Percentiles rank a stretch among this genome's conserved stretches.
Evolutionary conservation across 2,797 vertebrate genomes (phyloP).

Genomic region (Sitta carolinensis): DNA sequence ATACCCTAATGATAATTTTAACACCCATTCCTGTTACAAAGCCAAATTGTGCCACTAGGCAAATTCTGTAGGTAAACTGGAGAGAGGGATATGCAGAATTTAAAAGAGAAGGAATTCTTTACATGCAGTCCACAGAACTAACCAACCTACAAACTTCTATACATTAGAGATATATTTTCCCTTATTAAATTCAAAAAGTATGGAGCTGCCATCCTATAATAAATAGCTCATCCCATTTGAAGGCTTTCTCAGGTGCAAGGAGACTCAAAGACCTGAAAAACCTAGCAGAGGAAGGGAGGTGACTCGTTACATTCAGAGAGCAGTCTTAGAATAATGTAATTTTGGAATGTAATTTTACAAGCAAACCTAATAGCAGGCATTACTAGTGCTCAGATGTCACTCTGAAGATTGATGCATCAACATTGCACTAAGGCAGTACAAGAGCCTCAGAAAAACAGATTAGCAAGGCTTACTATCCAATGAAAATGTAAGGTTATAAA

Average conservation of each 20-base stretch:
- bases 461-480: not conserved
- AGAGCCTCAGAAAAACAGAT: slow-evolving; percentile 18
- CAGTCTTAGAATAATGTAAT: not conserved
- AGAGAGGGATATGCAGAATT: not conserved
- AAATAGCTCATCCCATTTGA: not conserved
- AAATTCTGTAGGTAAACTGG: not conserved
- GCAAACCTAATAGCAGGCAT: slow-evolving; percentile 12
- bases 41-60: not conserved
- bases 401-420: slow-evolving; percentile 6
- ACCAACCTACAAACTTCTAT: not conserved
- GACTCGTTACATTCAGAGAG: not conserved
- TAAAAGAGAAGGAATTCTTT: not conserved
- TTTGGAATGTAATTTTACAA: slow-evolving; percentile 18
- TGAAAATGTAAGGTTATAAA: slow-evolving; percentile 8
- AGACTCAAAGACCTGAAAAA: not conserved
- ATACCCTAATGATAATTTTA: not conserved
- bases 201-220: not conserved
- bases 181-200: not conserved
- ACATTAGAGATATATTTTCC: not conserved
- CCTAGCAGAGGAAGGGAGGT: not conserved
- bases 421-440: not conserved
- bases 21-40: not conserved
- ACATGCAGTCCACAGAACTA: not conserved
- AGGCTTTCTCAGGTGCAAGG: not conserved
- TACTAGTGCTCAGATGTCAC: not conserved